phyloP scores from a whole-genome alignment of 1,140 invertebrate genomes.

The Dendrolimus kikuchii region DNA sequence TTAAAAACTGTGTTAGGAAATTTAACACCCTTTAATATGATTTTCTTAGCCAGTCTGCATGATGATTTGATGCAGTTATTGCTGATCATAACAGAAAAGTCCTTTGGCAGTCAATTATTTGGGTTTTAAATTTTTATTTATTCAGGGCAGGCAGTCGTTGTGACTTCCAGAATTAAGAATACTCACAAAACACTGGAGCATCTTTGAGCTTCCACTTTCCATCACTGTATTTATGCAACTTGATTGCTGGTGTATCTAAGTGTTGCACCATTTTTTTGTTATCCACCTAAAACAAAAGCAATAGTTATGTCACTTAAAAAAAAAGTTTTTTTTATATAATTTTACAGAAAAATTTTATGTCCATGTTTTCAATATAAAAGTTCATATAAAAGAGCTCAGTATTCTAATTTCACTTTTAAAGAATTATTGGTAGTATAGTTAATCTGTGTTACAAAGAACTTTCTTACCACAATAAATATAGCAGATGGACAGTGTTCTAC shows the following conservation, averaged over 20 bases:
- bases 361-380: no score
- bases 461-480: conserved; percentile 82
- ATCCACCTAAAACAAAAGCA: conserved; percentile 76
- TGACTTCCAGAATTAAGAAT: not conserved
- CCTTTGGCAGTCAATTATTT: no score
- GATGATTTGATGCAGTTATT: no score
- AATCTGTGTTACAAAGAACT: not conserved
- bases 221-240: conserved; percentile 79
- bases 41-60: no score
- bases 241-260: conserved; percentile 78
- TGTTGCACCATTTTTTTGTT: conserved; percentile 80
- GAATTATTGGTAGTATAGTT: no score
- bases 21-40: no score
- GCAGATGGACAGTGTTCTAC: conserved; percentile 83
- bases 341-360: no score
- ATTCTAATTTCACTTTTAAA: no score
- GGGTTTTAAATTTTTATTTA: not conserved
- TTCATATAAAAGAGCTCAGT: no score
- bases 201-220: conserved; percentile 81
- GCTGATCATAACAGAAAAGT: no score
- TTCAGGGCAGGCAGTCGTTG: conserved; percentile 1
- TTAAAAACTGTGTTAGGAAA: no score
- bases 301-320: conserved; percentile 4
- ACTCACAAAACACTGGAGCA: conserved; percentile 47
- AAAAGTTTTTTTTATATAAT: no score